phyloP scores from a whole-genome alignment of 2,113 vertebrate genomes.

The Geococcyx californianus region DNA sequence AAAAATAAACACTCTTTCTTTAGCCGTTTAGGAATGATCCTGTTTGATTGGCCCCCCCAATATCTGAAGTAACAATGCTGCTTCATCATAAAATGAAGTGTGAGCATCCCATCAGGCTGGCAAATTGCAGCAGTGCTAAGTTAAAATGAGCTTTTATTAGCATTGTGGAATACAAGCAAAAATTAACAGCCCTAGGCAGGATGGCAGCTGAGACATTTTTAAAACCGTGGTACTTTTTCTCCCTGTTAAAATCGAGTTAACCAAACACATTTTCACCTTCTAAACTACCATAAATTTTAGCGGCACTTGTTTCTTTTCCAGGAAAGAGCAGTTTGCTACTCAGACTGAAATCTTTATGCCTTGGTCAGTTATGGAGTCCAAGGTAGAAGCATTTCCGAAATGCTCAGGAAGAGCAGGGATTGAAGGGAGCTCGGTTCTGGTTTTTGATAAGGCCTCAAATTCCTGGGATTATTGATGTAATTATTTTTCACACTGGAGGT shows the following conservation, averaged over 20 bases:
- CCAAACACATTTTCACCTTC: not conserved
- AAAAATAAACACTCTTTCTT: not conserved
- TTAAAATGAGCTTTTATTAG: conserved; percentile 25
- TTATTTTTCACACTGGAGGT: not conserved
- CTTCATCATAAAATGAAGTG: conserved; percentile 23
- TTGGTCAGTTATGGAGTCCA: not conserved
- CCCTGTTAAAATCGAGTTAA: not conserved
- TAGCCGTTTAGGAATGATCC: not conserved
- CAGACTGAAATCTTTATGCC: not conserved
- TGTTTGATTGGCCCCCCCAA: not conserved
- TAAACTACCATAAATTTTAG: not conserved
- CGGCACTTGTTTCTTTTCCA: not conserved
- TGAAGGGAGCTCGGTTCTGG: not conserved
- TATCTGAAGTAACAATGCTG: not conserved
- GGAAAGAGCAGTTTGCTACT: not conserved
- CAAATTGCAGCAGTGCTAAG: not conserved
- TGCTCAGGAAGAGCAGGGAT: not conserved
- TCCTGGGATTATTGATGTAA: not conserved
- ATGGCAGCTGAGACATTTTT: not conserved
- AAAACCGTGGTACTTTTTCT: not conserved
- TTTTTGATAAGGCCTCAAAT: not conserved
- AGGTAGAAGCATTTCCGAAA: not conserved
- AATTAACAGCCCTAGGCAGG: not conserved
- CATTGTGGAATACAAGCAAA: not conserved
- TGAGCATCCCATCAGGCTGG: not conserved